Conservation (phyloP, 2,113 vertebrate species). For the Centrocercus urophasianus region DNA sequence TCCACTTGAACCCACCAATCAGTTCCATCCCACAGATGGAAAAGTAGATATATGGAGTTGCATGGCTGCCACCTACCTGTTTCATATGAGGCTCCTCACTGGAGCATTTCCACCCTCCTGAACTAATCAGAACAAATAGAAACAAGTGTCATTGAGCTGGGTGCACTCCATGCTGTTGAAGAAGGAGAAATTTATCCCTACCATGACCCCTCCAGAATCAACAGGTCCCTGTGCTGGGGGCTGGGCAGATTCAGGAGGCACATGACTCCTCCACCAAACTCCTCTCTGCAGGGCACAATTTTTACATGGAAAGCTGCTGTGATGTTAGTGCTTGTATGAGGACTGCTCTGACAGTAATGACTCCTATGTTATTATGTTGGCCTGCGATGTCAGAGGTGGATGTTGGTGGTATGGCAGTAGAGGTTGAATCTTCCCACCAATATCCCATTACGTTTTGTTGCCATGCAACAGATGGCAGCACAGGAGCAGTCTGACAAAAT, state of each 20-base stretch:
- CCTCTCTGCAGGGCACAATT: not conserved
- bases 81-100: not conserved
- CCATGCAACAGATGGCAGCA: not conserved
- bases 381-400: not conserved
- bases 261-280: not conserved
- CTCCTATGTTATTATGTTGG: not conserved
- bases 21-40: not conserved
- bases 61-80: not conserved
- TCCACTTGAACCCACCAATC: not conserved
- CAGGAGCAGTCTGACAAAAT: not conserved
- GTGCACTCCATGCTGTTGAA: not conserved
- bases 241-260: not conserved
- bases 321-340: not conserved
- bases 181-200: not conserved
- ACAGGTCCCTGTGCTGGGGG: accelerated
- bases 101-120: not conserved
- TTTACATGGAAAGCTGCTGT: not conserved
- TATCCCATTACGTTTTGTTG: not conserved
- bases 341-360: not conserved
- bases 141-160: not conserved
- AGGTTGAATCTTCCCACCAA: not conserved
- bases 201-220: not conserved
- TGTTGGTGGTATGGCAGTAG: not conserved
- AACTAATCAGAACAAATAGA: not conserved
- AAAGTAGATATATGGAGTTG: not conserved